Percentiles rank a stretch among this genome's conserved stretches.
Evolutionary conservation across 2,888 invertebrate species (phyloP).

Genomic region (Pterostichus niger): DNA sequence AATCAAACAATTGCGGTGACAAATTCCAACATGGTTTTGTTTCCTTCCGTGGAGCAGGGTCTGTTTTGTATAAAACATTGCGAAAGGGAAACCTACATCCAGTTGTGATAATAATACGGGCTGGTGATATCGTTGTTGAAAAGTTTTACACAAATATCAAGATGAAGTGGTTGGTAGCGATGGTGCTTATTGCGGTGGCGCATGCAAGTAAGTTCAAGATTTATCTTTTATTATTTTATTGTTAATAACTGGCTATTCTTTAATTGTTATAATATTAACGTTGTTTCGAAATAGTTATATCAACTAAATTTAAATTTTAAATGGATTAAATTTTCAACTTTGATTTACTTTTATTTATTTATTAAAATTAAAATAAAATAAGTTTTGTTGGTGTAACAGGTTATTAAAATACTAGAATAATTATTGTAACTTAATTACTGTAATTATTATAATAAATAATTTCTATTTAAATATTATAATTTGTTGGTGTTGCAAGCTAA

Average conservation of each 20-base stretch:
- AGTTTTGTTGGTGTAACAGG: no score
- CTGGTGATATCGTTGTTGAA: slow-evolving; percentile 23
- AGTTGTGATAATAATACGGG: slow-evolving; percentile 50
- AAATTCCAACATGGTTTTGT: slow-evolving; percentile 52
- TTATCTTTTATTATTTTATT: slow-evolving; percentile 1
- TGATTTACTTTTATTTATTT: no score
- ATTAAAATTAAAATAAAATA: no score
- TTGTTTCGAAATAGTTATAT: no score
- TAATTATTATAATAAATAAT: no score
- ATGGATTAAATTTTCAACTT: no score
- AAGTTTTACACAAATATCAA: neutral
- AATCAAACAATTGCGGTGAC: slow-evolving; percentile 46
- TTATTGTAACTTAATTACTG: no score
- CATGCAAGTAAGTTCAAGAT: neutral
- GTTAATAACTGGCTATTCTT: neutral
- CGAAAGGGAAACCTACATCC: slow-evolving; percentile 61
- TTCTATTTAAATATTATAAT: no score
- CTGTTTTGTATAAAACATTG: slow-evolving; percentile 62
- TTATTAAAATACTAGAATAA: no score
- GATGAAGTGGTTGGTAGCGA: neutral
- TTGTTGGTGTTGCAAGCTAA: no score
- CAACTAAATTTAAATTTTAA: no score
- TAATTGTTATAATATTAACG: no score
- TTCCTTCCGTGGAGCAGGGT: slow-evolving; percentile 50
- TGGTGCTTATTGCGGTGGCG: slow-evolving; percentile 5